A percentile compares a stretch with the other conserved stretches of the same genome.
These are phyloP conservation scores for Lepidostoma basale DNA, from an alignment of 1,140 invertebrate genomes.

Conservation along the genomic window DNA sequence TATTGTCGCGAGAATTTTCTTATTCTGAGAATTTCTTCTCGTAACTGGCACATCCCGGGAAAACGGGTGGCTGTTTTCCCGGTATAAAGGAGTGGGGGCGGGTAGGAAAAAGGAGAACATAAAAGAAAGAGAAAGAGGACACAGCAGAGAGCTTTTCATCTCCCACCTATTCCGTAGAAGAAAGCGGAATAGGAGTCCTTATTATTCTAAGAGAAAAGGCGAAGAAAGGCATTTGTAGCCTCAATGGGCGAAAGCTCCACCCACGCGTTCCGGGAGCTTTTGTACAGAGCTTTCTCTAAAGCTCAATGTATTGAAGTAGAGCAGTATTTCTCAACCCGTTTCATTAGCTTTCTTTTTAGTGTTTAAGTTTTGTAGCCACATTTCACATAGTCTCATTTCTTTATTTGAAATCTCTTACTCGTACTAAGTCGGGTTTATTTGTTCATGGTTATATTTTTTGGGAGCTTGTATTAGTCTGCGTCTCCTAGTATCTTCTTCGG, in stretches of 20 bases:
- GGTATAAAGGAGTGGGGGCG: background rate
- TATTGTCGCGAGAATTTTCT: too few species aligned
- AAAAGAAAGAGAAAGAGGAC: conserved; percentile 38
- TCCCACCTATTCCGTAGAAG: conserved; percentile 42
- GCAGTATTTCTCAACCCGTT: conserved; percentile 4
- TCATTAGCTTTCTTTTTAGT: too few species aligned
- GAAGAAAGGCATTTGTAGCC: conserved; percentile 44
- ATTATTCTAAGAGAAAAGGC: conserved; percentile 46
- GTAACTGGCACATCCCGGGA: background rate
- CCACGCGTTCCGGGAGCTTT: conserved; percentile 33
- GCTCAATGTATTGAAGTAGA: conserved; percentile 7
- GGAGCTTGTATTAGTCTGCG: too few species aligned
- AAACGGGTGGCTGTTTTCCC: background rate
- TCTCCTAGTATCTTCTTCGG: too few species aligned
- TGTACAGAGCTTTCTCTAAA: conserved; percentile 28
- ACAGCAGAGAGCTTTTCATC: conserved; percentile 43
- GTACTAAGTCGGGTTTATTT: too few species aligned
- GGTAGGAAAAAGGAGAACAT: conserved; percentile 27
- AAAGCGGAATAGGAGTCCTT: conserved; percentile 44
- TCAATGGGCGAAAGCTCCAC: conserved; percentile 40
- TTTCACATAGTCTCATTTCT: too few species aligned
- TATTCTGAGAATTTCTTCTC: too few species aligned
- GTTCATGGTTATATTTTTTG: too few species aligned
- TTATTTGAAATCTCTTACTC: too few species aligned
- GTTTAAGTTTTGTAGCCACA: too few species aligned